Evolutionary conservation across 2,113 vertebrate species (phyloP), one percentile per base, ranked within the genome.

Genomic region (Entelurus aequoreus): DNA sequence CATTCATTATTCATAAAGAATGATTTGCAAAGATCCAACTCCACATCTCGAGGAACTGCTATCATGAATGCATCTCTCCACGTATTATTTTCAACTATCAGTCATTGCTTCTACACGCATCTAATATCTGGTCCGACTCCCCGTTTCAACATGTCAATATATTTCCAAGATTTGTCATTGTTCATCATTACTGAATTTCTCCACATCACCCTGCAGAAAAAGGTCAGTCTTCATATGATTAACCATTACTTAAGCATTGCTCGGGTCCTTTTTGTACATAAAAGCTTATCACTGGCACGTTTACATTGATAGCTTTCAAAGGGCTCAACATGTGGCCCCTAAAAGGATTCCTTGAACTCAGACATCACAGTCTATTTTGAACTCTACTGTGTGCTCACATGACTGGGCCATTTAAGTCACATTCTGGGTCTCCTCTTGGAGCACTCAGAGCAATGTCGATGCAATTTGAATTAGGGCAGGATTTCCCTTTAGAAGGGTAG

Each of bases 291-390:
- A 15, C 15, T n/a, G 36, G 71, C 48, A 54, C 42, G 58, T 7
- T 6, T 78, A 62, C 73, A 75, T 77, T 64, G 63, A 76, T 63
- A 60, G 74, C 74, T 86, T 83, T 81, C 68, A 71, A 74, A 56
- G 71, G 10, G 72, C 81, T 73, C 77, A 5, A 28, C 46, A 36
- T 19, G 6, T 57, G 66, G 48, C 76, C 74, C 19, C 49, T 72
- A 68, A 86, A 81, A 80, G 78, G 77, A 72, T 83, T 85, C 81
- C 81, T 84, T 71, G 73, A 84, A 80, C 77, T 78, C 63, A 66
- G 70, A 74, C 54, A 67, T 78, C 71, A 71, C 49, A 50, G 66
- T 76, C 58, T 69, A 68, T 76, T 79, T 79, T 60, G 46, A 77
- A 78, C 60, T 79, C 59, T 60, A 62, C 69, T 49, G 54, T 16